Evolutionary conservation across 2,113 vertebrate species (phyloP), one percentile per base, ranked within the genome.

Genomic region (Megalops atlanticus): DNA sequence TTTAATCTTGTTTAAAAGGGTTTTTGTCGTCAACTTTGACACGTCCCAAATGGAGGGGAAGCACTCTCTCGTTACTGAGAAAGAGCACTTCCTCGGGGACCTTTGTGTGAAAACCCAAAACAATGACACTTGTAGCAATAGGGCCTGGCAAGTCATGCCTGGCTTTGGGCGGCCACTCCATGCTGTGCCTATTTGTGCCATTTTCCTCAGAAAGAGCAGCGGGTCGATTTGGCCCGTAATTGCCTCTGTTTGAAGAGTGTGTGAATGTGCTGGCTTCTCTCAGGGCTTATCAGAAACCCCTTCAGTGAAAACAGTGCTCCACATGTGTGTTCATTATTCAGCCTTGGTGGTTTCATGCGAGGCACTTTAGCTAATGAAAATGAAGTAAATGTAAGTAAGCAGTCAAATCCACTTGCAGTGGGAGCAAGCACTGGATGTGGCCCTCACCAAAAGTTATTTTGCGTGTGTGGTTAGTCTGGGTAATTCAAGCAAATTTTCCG

Each of bases 331-430:
- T 52, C 33, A 24, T 6, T n/a, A 8, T 43, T 77, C 54, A 78
- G 78, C 24, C 78, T 80, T 41, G 18, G 43, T 75, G 81, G 79
- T 40, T 77, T 81, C 40, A 74, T 76, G 39, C 78, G 47, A 81
- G 43, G 41, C 0, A 54, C 38, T 45, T 35, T 75, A 76, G 31
- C 47, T 27, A 76, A 76, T 52, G 77, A 80, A 83, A 83, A 81
- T 81, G 16, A 75, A 39, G 73, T 68, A 76, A 75, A 45, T 64
- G 47, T n/a, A 68, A 81, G 58, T 49, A 79, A 84, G 72, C 77
- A 75, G 18, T 35, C 52, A 49, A 75, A 54, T 27, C n/a, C 74
- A 72, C 27, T 72, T 49, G 39, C 33, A n/a, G 18, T 36, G 33
- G 71, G 27, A 79, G 16, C 16, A 38, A 36, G 43, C 33, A 74